Evolutionary conservation across 2,113 vertebrate genomes (phyloP).

Genomic region (Aplodontia rufa): DNA sequence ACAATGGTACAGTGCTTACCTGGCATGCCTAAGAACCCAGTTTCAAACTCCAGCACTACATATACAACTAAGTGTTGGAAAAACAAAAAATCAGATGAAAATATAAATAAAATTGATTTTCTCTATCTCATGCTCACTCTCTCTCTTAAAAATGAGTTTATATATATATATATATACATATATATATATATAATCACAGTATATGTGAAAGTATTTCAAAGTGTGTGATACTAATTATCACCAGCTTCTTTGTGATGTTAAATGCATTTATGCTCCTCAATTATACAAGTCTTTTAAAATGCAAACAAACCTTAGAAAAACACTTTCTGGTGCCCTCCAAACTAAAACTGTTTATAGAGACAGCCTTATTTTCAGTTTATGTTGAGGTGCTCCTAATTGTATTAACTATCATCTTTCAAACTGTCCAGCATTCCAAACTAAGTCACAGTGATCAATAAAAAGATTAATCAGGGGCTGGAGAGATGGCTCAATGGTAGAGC

Average conservation of each 20-base stretch:
- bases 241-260: neutral
- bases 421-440: neutral
- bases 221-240: neutral
- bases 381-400: neutral
- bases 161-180: no score
- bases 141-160: no score
- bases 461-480: neutral
- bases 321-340: neutral
- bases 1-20: no score
- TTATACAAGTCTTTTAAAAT: neutral
- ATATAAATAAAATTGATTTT: no score
- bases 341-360: neutral
- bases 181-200: no score
- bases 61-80: no score
- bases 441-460: neutral
- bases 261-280: neutral
- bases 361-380: neutral
- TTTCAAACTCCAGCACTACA: no score
- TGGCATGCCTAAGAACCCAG: no score
- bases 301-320: neutral
- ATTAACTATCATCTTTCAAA: neutral
- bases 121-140: no score
- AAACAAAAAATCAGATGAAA: no score
- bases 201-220: no score
- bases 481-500: no score